Conservation (phyloP, 2,113 vertebrate genomes). For the Mormyrus lacerda region DNA sequence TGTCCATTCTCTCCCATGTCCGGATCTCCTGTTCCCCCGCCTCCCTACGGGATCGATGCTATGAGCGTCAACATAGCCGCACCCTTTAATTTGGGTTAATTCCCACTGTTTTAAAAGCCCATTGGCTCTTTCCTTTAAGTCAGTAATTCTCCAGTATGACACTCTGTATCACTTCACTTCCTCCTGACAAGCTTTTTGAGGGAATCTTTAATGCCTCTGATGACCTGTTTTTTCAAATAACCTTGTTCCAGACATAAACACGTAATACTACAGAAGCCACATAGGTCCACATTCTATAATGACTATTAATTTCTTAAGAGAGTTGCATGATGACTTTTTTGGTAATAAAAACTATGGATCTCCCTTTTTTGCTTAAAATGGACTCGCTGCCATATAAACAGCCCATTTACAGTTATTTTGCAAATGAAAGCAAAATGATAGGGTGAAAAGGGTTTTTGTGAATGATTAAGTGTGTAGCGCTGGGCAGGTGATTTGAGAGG, state of each 20-base stretch:
- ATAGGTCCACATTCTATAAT: background rate
- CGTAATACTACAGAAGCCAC: background rate
- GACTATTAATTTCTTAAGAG: background rate
- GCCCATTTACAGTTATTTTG: background rate
- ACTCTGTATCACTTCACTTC: background rate
- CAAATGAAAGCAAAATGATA: background rate
- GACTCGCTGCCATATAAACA: background rate
- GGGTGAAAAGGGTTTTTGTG: background rate
- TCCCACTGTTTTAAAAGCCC: background rate
- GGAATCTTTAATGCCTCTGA: background rate
- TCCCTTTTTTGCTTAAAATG: background rate
- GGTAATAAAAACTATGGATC: background rate
- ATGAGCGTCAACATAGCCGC: background rate
- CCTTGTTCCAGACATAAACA: background rate
- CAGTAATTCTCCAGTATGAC: background rate
- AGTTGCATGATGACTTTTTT: background rate
- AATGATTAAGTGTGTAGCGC: background rate
- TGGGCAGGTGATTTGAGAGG: background rate
- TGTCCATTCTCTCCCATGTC: background rate
- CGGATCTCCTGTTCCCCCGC: background rate
- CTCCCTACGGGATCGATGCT: background rate
- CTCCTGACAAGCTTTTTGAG: background rate
- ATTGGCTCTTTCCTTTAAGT: background rate
- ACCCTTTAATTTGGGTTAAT: background rate
- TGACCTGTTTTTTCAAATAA: constrained; percentile 6